Evolutionary conservation across 2,888 invertebrate species (phyloP), one percentile per base, ranked within the genome.

Genomic region (Atethmia centrago): DNA sequence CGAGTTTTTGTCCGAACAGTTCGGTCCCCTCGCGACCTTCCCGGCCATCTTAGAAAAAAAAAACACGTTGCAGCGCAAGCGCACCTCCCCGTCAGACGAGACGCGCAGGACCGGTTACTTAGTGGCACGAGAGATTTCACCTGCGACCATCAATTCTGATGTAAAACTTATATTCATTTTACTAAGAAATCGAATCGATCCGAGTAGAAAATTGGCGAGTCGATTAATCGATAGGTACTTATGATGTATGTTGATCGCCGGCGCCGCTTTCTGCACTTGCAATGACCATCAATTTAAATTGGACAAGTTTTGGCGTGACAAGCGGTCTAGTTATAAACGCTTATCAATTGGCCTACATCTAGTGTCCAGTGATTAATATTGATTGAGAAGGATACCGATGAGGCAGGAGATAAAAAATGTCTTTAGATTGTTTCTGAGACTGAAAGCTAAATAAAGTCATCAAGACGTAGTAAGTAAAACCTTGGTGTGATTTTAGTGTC

Each of bases 41-140:
- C 80, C 80, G 71, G 80, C 69, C 79, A 84, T 83, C 81, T 87
- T 83, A 77, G 82, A 83, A 87, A 79, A 83, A 82, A 83, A 70
- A 73, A 83, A 76, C 73, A 75, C 63, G 67, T 64, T 40, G 65
- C 75, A 71, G 75, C 75, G 74, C 76, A 69, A 82, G 85, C 89
- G 82, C 90, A 89, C 90, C 90, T 88, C 79, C 85, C 78, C 74
- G 83, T 78, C 82, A 80, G 84, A 89, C 85, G 80, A 88, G 88
- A 87, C 81, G 86, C 86, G 68, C 79, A 85, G 85, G 90, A 94
- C 94, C 92, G 93, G 94, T 93, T 90, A 87, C 59, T 93, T 93
- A 89, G 92, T 93, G 85, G 94, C 84, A 91, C 93, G 88, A 78
- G 80, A 89, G 93, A 93, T 94, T 94, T 94, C 94, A 94, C 94